phyloP scores from a whole-genome alignment of 2,888 invertebrate species.

The Oxytorus armatus region DNA sequence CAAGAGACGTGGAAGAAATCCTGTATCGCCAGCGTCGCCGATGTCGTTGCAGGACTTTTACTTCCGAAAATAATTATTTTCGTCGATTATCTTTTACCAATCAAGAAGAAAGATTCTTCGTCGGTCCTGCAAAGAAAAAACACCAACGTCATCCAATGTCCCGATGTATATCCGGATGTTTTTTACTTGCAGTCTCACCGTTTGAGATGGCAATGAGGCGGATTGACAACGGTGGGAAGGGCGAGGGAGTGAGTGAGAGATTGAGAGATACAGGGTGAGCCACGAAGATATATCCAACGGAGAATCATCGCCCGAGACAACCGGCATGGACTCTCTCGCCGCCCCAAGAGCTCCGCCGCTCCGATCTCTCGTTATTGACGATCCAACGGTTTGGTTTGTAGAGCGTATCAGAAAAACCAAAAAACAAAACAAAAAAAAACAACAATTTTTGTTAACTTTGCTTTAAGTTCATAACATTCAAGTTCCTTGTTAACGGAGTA shows the following conservation, averaged over 20 bases:
- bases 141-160: constrained; percentile 70
- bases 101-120: constrained; percentile 33
- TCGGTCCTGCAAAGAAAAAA: constrained; percentile 40
- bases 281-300: constrained; percentile 36
- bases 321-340: constrained; percentile 24
- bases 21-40: no score
- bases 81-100: background rate
- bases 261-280: constrained; percentile 26
- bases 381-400: constrained; percentile 82
- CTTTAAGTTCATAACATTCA: background rate
- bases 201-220: constrained; percentile 81
- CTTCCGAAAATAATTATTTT: no score
- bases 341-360: constrained; percentile 51
- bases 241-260: constrained; percentile 60
- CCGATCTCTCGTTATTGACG: constrained; percentile 72
- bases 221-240: constrained; percentile 48
- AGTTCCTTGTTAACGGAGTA: constrained; percentile 50
- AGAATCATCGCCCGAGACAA: constrained; percentile 46
- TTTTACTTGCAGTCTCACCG: constrained; percentile 83
- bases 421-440: constrained; percentile 32
- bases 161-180: constrained; percentile 80
- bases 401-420: constrained; percentile 78
- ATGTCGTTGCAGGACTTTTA: background rate
- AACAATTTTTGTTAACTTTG: constrained; percentile 32
- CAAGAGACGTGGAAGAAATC: no score